Percentiles rank a stretch among this genome's conserved stretches.
These are phyloP conservation scores for Drosophila nigricruria DNA, from an alignment of 2,888 invertebrate species.

Conservation along the genomic window DNA sequence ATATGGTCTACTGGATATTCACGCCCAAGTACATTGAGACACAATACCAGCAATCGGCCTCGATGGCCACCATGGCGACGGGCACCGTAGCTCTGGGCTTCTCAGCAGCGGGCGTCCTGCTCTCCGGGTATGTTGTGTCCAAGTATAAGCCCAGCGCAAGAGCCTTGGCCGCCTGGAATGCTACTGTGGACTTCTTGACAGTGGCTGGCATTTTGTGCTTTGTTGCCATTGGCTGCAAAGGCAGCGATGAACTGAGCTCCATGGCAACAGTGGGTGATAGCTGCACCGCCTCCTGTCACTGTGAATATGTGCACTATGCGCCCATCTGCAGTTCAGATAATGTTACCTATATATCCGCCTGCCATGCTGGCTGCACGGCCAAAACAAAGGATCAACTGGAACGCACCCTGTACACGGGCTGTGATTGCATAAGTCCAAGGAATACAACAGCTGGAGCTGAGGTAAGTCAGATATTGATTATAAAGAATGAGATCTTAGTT, in stretches of 20 bases:
- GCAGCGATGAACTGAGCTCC: slow-evolving; percentile 85
- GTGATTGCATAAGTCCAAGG: slow-evolving; percentile 49
- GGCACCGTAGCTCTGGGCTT: slow-evolving; percentile 89
- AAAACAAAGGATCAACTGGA: slow-evolving; percentile 46
- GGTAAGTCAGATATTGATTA: slow-evolving; percentile 15
- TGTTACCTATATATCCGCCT: slow-evolving; percentile 90
- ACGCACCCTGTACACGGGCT: slow-evolving; percentile 49
- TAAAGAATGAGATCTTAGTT: neutral
- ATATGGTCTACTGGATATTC: slow-evolving; percentile 91
- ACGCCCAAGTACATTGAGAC: slow-evolving; percentile 93
- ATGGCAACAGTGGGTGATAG: slow-evolving; percentile 46
- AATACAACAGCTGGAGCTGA: slow-evolving; percentile 8
- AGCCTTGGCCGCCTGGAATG: slow-evolving; percentile 89
- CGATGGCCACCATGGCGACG: slow-evolving; percentile 89
- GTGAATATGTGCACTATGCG: slow-evolving; percentile 90
- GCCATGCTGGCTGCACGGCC: slow-evolving; percentile 90
- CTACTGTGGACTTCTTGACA: slow-evolving; percentile 88
- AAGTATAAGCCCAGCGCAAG: slow-evolving; percentile 88
- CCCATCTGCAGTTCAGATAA: slow-evolving; percentile 89
- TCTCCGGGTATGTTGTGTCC: slow-evolving; percentile 88
- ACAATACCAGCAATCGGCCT: slow-evolving; percentile 91
- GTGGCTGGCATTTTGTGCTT: slow-evolving; percentile 88
- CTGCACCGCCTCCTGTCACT: slow-evolving; percentile 89
- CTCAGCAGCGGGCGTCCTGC: slow-evolving; percentile 88
- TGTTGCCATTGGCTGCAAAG: slow-evolving; percentile 88